phyloP scores from a whole-genome alignment of 2,888 invertebrate genomes.

The Lottia gigantea region DNA sequence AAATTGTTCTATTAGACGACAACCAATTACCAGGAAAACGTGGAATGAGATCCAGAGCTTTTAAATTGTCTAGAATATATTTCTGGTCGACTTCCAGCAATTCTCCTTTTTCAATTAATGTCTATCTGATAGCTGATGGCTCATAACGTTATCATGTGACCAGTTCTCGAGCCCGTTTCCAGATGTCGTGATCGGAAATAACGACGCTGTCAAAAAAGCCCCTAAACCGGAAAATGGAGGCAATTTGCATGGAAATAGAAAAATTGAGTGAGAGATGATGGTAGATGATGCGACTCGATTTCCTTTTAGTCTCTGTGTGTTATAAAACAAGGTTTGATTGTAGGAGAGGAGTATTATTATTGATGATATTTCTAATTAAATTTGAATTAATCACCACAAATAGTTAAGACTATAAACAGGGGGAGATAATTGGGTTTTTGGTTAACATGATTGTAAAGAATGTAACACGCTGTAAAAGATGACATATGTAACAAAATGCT shows the following conservation, averaged over 20 bases:
- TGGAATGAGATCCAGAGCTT: too few relatives aligned
- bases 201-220: slow-evolving; percentile 1
- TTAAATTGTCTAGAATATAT: too few relatives aligned
- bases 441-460: slow-evolving; percentile 32
- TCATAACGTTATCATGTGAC: slow-evolving; percentile 2
- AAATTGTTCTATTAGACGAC: too few relatives aligned
- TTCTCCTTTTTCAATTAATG: background rate
- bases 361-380: slow-evolving; percentile 51
- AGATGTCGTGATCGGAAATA: slow-evolving; percentile 9
- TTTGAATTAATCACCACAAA: slow-evolving; percentile 57
- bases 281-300: slow-evolving; percentile 13
- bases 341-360: slow-evolving; percentile 20
- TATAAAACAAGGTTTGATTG: slow-evolving; percentile 7
- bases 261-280: slow-evolving; percentile 20
- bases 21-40: too few relatives aligned
- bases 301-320: slow-evolving; percentile 9
- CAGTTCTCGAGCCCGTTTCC: background rate
- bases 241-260: slow-evolving; percentile 25
- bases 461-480: slow-evolving; percentile 19
- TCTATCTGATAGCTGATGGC: background rate
- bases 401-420: slow-evolving; percentile 40
- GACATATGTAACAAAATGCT: slow-evolving; percentile 25
- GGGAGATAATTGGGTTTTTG: slow-evolving; percentile 41
- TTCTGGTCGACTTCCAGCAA: background rate
- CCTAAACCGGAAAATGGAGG: background rate